Conservation (phyloP, 2,113 vertebrate genomes). For the Heliornis fulica region DNA sequence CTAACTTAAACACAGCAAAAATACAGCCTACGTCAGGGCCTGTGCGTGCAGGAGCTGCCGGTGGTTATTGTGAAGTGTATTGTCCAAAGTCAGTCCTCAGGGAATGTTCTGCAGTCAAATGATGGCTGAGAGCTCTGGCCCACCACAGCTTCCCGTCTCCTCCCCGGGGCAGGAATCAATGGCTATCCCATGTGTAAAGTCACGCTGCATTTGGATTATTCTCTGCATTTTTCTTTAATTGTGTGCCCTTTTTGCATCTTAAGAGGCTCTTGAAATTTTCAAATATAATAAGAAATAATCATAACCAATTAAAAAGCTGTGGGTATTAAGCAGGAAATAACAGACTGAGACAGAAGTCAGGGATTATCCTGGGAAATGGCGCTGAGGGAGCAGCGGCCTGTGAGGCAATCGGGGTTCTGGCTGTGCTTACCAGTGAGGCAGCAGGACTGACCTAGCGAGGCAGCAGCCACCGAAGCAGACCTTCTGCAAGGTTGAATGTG, state of each 20-base stretch:
- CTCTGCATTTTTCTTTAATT: conserved; percentile 30
- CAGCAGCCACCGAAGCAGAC: background rate
- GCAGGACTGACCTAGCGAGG: background rate
- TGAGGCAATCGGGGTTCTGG: conserved; percentile 49
- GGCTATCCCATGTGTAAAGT: background rate
- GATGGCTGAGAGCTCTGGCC: conserved; percentile 14
- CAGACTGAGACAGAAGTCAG: conserved; percentile 39
- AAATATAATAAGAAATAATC: conserved; percentile 55
- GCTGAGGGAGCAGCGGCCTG: background rate
- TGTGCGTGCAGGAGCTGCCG: background rate
- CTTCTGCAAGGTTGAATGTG: background rate
- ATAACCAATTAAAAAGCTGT: conserved; percentile 42
- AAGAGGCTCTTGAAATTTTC: conserved; percentile 37
- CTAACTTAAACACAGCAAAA: background rate
- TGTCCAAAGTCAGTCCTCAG: background rate
- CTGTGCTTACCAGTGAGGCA: background rate
- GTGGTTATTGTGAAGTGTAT: background rate
- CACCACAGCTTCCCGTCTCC: conserved; percentile 33
- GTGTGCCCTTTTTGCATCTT: background rate
- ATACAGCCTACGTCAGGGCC: background rate
- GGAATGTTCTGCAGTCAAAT: conserved; percentile 15
- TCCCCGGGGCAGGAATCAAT: background rate
- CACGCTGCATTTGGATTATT: background rate
- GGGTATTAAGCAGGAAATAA: conserved; percentile 51
- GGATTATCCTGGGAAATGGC: conserved; percentile 47